These are phyloP conservation scores for Eulimnadia texana DNA, from an alignment of 1,140 invertebrate species.

Conservation along the genomic window DNA sequence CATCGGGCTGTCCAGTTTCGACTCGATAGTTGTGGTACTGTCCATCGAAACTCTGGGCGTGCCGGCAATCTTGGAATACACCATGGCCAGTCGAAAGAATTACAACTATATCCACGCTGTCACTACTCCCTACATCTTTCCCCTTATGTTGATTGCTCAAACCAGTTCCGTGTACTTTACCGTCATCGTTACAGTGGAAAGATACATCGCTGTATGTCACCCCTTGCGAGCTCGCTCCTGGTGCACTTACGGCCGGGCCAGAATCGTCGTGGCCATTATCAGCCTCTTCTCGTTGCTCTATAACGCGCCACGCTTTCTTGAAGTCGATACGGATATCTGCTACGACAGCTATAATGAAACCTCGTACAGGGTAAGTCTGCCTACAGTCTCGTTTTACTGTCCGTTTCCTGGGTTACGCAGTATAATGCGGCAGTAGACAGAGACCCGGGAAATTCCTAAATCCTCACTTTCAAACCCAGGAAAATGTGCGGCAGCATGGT, in stretches of 20 bases:
- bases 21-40: constrained; percentile 72
- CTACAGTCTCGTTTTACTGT: background rate
- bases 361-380: background rate
- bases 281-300: constrained; percentile 68
- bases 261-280: constrained; percentile 68
- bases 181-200: constrained; percentile 83
- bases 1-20: constrained; percentile 71
- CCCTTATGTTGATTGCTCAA: constrained; percentile 67
- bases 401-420: too few relatives aligned
- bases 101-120: constrained; percentile 56
- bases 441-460: too few relatives aligned
- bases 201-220: constrained; percentile 92
- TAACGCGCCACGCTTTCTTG: constrained; percentile 57
- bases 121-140: constrained; percentile 67
- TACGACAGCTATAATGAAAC: background rate
- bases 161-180: constrained; percentile 67
- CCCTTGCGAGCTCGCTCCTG: constrained; percentile 71
- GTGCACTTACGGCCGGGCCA: constrained; percentile 77
- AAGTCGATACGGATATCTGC: constrained; percentile 24
- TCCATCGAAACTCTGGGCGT: constrained; percentile 76
- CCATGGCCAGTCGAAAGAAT: constrained; percentile 54
- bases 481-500: too few relatives aligned
- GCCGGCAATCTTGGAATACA: constrained; percentile 65
- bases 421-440: too few relatives aligned
- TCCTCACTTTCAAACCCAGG: too few relatives aligned